A percentile compares a stretch with the other conserved stretches of the same genome.
Conservation (phyloP, 1,140 invertebrate genomes). For the Oncopeltus fasciatus region DNA sequence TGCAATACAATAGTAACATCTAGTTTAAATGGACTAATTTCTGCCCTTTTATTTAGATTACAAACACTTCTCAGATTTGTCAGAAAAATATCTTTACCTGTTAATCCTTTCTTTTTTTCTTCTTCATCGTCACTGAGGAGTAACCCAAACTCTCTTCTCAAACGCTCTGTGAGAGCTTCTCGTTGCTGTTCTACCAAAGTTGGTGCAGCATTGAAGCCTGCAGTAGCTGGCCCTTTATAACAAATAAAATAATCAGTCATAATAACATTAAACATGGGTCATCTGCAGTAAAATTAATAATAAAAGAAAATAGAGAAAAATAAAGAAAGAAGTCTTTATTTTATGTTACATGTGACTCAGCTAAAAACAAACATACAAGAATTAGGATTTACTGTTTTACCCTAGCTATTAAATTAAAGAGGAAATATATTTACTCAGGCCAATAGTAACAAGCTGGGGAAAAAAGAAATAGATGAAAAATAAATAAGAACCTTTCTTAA, state of each 20-base stretch:
- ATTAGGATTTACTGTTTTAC: too few species aligned
- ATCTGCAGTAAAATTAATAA: too few species aligned
- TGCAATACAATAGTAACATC: background rate
- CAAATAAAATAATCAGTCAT: too few species aligned
- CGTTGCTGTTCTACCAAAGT: constrained; percentile 55
- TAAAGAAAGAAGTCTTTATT: too few species aligned
- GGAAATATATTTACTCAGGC: too few species aligned
- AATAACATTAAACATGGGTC: too few species aligned
- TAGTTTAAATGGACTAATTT: background rate
- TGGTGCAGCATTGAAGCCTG: constrained; percentile 46
- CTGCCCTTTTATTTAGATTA: background rate
- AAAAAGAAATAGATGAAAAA: too few species aligned
- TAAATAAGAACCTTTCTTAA: background rate
- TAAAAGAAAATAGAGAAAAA: too few species aligned
- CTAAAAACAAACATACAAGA: too few species aligned
- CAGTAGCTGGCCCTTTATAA: background rate
- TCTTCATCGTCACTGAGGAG: constrained; percentile 53
- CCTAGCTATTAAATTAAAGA: too few species aligned
- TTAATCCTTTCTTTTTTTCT: constrained; percentile 17
- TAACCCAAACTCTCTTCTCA: constrained; percentile 59
- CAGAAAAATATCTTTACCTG: background rate
- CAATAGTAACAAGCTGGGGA: too few species aligned
- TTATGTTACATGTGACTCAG: too few species aligned
- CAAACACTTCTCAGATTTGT: background rate
- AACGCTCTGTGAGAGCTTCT: constrained; percentile 56